Evolutionary conservation across 2,797 vertebrate species (phyloP), one percentile per base, ranked within the genome.

Genomic region (Champsocephalus gunnari): DNA sequence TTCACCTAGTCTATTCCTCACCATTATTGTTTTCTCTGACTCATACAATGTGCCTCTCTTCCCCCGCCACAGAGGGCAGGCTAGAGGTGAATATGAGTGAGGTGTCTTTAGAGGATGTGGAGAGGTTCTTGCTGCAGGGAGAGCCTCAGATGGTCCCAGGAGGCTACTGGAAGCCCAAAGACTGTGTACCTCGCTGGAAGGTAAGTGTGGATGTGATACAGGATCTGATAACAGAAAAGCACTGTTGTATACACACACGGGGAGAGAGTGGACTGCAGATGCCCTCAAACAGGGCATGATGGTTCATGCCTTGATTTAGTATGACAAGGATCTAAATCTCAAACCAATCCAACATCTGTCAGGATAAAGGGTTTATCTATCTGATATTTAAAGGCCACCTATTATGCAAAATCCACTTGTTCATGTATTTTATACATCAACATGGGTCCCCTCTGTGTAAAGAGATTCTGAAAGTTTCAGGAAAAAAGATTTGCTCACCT

Each of bases 121-220:
- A 98, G 74, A 93, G 95, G 61, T 78, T 50, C 4, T 83, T 96
- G 71, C 92, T 96, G 88, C 92, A 94, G 34, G 90, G 66, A 69
- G 96, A 97, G 71, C 89, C 93, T 34, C 80, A 90, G 56, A 90
- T 98, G 73, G 93, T 88, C 73, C 81, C 88, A 1, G 97, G 98
- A 66, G 97, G 98, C 51, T 96, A 96, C 90, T 99, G 98, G 98
- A 96, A 96, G 81, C 98, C 98, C 0, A 92, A 90, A 0, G 98
- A 99, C 89, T 99, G 98, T 79, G 21, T 96, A 86, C 97, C 98
- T 70, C 97, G 96, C 47, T 99, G 98, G 98, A 99, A 98, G 95
- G 98, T 99, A 88, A 71, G 84, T 71, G 68, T 47, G 59, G 13
- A 51, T 67, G 49, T 11, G 48, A 49, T 21, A 19, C 19, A 59